A percentile compares a stretch with the other conserved stretches of the same genome.
Evolutionary conservation across 2,113 vertebrate genomes (phyloP).

Genomic region (Crotalus helleri): DNA sequence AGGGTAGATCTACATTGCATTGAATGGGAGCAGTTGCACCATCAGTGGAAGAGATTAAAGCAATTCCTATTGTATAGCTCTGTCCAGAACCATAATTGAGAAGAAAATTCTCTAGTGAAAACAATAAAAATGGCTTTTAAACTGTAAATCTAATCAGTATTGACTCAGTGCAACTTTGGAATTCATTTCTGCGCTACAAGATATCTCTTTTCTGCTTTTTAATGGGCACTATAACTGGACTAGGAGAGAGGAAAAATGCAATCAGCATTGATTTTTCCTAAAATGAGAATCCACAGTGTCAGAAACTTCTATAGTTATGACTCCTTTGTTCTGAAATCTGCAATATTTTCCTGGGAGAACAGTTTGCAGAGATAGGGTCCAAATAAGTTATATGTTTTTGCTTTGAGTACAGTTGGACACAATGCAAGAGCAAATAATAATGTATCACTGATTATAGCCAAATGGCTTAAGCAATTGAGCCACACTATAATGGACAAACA

Average conservation of each 20-base stretch:
- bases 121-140: slow-evolving; percentile 65
- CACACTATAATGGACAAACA: not conserved
- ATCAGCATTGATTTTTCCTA: slow-evolving; percentile 44
- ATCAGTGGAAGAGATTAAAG: slow-evolving; percentile 67
- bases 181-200: slow-evolving; percentile 49
- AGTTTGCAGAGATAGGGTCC: not conserved
- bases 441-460: not conserved
- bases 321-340: not conserved
- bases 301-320: slow-evolving; percentile 43
- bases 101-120: slow-evolving; percentile 66
- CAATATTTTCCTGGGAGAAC: slow-evolving; percentile 39
- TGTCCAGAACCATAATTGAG: slow-evolving; percentile 60
- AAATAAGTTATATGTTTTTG: not conserved
- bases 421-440: not conserved
- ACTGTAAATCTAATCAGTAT: slow-evolving; percentile 68
- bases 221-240: slow-evolving; percentile 7
- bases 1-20: slow-evolving; percentile 56
- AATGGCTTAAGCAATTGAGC: not conserved
- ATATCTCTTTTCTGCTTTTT: slow-evolving; percentile 21
- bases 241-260: slow-evolving; percentile 33
- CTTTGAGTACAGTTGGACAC: not conserved
- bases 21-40: slow-evolving; percentile 48
- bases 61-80: slow-evolving; percentile 68
- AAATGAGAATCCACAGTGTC: slow-evolving; percentile 14
- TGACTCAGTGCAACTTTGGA: slow-evolving; percentile 53